These are phyloP conservation scores for Euschistus heros DNA, from an alignment of 1,140 invertebrate species.

Conservation along the genomic window DNA sequence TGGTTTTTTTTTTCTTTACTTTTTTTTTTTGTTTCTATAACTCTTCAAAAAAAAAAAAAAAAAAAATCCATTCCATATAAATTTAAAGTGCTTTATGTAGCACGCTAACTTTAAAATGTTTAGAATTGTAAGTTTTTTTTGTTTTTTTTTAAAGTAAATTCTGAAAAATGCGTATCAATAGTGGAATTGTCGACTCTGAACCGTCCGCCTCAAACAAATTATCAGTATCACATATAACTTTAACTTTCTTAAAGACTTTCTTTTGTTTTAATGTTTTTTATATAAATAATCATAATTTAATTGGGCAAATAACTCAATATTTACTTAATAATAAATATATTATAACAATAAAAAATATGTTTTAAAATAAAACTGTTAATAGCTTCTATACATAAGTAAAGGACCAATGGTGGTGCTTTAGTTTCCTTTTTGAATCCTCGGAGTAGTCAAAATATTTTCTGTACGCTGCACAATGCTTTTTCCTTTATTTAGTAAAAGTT, in stretches of 20 bases:
- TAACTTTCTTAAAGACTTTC: background rate
- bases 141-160: no score
- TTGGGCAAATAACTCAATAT: constrained; percentile 5
- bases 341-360: background rate
- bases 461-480: constrained; percentile 10
- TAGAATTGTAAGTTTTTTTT: no score
- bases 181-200: no score
- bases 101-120: no score
- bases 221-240: background rate
- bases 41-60: no score
- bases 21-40: no score
- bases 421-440: background rate
- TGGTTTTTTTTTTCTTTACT: no score
- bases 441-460: background rate
- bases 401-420: constrained; percentile 13
- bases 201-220: no score
- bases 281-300: constrained; percentile 2
- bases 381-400: background rate
- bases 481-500: background rate
- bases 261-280: constrained; percentile 5
- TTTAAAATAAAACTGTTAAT: background rate
- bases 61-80: no score
- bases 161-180: no score
- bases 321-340: constrained; percentile 1
- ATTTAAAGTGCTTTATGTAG: no score